A percentile compares a stretch with the other conserved stretches of the same genome.
phyloP scores from a whole-genome alignment of 1,140 invertebrate genomes.

The Triops cancriformis region DNA sequence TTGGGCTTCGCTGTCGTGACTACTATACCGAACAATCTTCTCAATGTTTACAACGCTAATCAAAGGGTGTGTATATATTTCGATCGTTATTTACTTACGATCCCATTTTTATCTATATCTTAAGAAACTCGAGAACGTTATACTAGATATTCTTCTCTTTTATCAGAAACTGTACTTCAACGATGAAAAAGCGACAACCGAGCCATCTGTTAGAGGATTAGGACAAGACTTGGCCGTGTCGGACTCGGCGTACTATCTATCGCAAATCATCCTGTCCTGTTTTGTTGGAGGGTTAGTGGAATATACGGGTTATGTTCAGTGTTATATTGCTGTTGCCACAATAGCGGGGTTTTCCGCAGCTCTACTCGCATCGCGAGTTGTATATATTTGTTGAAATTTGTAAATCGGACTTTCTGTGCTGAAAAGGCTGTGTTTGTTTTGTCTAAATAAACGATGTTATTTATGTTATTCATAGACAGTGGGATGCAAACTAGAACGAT shows the following conservation, averaged over 20 bases:
- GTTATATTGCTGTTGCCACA: background rate
- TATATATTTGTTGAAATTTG: background rate
- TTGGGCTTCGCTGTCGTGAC: slow-evolving; percentile 43
- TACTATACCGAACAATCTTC: slow-evolving; percentile 44
- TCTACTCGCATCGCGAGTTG: background rate
- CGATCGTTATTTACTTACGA: background rate
- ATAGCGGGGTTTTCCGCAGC: background rate
- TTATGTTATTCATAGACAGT: too few species aligned
- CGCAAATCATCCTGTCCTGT: background rate
- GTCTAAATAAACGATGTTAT: too few species aligned
- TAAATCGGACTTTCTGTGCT: too few species aligned
- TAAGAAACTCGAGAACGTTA: background rate
- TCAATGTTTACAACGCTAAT: slow-evolving; percentile 42
- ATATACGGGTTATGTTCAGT: background rate
- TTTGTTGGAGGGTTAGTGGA: background rate
- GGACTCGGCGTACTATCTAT: background rate
- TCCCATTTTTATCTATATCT: background rate
- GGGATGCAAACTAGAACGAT: too few species aligned
- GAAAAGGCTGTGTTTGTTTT: too few species aligned
- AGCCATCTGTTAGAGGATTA: background rate
- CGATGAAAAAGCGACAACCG: background rate
- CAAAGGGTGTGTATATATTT: too few species aligned
- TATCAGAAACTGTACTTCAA: background rate
- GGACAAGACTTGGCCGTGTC: background rate
- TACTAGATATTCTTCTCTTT: background rate